Percentiles rank a stretch among this genome's conserved stretches.
Evolutionary conservation across 1,140 invertebrate species (phyloP).

Genomic region (Hylaeus volcanicus): DNA sequence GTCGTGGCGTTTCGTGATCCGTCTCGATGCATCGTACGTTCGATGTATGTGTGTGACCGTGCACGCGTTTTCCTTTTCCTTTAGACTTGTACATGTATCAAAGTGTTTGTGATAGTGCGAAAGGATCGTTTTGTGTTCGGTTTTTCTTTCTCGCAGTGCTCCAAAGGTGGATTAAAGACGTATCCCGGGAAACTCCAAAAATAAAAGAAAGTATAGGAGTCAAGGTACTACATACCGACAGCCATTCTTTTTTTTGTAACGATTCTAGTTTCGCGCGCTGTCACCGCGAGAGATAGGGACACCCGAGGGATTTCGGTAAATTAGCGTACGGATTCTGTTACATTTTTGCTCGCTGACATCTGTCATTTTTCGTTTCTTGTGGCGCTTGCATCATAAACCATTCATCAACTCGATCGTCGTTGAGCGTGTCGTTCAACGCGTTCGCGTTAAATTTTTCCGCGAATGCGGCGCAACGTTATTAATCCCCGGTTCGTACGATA

Average conservation of each 20-base stretch:
- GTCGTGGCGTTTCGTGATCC: slow-evolving; percentile 46
- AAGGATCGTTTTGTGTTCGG: slow-evolving; percentile 52
- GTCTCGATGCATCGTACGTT: slow-evolving; percentile 24
- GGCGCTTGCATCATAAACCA: too few relatives aligned
- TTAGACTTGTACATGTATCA: background rate
- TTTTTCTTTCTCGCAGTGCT: slow-evolving; percentile 53
- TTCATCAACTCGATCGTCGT: background rate
- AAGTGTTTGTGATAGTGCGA: slow-evolving; percentile 40
- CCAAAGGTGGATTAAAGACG: slow-evolving; percentile 60
- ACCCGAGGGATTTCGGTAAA: too few relatives aligned
- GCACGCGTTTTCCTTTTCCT: slow-evolving; percentile 45
- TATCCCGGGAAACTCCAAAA: background rate
- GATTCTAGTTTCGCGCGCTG: background rate
- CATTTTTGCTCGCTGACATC: too few relatives aligned
- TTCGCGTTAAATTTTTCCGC: slow-evolving; percentile 13
- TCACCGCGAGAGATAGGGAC: too few relatives aligned
- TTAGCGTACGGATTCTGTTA: too few relatives aligned
- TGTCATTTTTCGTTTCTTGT: too few relatives aligned
- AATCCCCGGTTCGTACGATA: background rate
- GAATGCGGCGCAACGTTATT: background rate
- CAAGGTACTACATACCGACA: slow-evolving; percentile 23
- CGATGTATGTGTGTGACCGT: slow-evolving; percentile 47
- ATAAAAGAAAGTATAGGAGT: background rate
- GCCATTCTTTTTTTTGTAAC: background rate
- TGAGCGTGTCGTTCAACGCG: slow-evolving; percentile 5